phyloP scores from a whole-genome alignment of 2,797 vertebrate genomes.

The Pogonophryne albipinna region DNA sequence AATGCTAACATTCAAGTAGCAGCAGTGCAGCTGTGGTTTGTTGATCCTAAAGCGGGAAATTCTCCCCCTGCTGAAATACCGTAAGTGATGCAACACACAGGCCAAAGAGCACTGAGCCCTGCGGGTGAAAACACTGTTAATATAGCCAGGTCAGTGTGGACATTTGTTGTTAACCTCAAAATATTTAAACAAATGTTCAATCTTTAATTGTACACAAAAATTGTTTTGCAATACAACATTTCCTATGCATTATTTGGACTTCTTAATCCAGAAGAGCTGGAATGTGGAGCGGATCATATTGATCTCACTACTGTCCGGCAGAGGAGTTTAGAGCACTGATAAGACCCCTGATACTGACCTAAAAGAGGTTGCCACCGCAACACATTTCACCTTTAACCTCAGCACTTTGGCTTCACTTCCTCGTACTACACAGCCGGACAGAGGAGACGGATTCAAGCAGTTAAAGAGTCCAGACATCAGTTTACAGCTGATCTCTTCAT shows the following conservation, averaged over 20 bases:
- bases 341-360: constrained; percentile 70
- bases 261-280: constrained; percentile 26
- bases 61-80: constrained; percentile 34
- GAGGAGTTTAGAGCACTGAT: constrained; percentile 66
- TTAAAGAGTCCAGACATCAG: not conserved
- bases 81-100: constrained; percentile 34
- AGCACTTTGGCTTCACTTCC: constrained; percentile 63
- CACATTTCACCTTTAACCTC: constrained; percentile 73
- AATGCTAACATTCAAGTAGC: not conserved
- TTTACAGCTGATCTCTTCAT: not conserved
- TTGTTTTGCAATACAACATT: not conserved
- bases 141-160: not conserved
- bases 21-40: constrained; percentile 34
- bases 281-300: constrained; percentile 60
- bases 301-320: constrained; percentile 45
- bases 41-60: constrained; percentile 58
- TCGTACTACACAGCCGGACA: constrained; percentile 40
- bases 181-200: not conserved
- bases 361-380: constrained; percentile 61
- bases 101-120: constrained; percentile 11
- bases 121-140: not conserved
- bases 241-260: not conserved
- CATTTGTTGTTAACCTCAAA: not conserved
- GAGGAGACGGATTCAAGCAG: not conserved
- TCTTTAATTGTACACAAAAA: not conserved